Conservation (phyloP, 2,797 vertebrate species). For the Pangasius larnaudii region DNA sequence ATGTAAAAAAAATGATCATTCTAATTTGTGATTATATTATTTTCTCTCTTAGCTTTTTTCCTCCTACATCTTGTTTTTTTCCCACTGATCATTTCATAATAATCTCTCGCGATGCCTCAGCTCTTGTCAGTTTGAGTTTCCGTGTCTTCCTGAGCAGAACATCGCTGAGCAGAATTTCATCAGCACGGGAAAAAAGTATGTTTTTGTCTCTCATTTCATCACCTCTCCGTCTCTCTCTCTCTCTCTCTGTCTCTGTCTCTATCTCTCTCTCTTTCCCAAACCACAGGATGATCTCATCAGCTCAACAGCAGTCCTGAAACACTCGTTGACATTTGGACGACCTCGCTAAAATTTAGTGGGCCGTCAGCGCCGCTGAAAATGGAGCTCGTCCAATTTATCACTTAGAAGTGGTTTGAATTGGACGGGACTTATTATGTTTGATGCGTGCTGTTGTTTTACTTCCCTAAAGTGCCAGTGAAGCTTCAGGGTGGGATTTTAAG, state of each 20-base stretch:
- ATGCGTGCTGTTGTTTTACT: neutral
- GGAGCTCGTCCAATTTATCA: conserved; percentile 2
- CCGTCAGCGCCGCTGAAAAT: neutral
- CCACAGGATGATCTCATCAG: conserved; percentile 20
- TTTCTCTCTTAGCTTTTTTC: neutral
- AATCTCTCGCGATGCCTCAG: neutral
- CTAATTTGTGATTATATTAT: neutral
- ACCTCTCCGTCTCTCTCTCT: neutral
- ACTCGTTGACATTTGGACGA: neutral
- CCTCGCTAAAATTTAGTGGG: neutral
- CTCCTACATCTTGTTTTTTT: neutral
- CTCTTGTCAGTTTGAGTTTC: neutral
- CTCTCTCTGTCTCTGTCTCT: neutral
- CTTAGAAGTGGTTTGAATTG: conserved; percentile 38
- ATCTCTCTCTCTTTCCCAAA: neutral
- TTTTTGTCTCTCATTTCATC: conserved; percentile 1
- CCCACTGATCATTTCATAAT: neutral
- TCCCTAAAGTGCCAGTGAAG: neutral
- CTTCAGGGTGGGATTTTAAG: neutral
- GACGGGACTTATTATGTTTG: conserved; percentile 8
- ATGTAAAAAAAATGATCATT: neutral
- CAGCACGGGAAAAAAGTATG: neutral
- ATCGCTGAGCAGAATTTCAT: conserved; percentile 7
- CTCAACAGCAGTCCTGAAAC: neutral
- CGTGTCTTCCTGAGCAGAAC: neutral